These are phyloP conservation scores for Macaria notata DNA, from an alignment of 2,888 invertebrate genomes.

Conservation along the genomic window DNA sequence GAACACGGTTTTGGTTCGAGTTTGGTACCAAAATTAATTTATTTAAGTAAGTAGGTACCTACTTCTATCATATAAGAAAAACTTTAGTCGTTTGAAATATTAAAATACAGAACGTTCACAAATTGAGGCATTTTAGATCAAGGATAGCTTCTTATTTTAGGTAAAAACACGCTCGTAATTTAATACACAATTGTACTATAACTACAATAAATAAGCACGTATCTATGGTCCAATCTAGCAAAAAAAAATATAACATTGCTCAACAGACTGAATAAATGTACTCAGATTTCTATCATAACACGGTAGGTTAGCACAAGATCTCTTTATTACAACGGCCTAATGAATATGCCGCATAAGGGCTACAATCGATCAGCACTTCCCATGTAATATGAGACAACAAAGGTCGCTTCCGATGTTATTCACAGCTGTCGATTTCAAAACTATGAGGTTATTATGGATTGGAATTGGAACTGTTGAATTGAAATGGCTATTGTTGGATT, in stretches of 20 bases:
- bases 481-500: conserved; percentile 11
- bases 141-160: conserved; percentile 31
- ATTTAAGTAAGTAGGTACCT: no score
- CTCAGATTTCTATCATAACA: conserved; percentile 22
- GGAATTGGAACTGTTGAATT: conserved; percentile 9
- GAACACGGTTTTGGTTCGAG: no score
- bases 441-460: conserved; percentile 26
- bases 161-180: conserved; percentile 27
- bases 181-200: conserved; percentile 27
- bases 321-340: conserved; percentile 2
- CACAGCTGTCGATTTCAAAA: conserved; percentile 56
- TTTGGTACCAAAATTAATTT: no score
- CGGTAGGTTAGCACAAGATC: conserved; percentile 7
- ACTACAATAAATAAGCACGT: conserved; percentile 21
- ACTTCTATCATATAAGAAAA: no score
- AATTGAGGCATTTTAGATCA: conserved; percentile 36
- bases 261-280: conserved; percentile 45
- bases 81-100: no score
- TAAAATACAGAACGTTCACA: neutral
- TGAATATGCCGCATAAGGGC: neutral
- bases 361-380: conserved; percentile 13
- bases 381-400: conserved; percentile 62
- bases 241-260: conserved; percentile 47
- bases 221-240: conserved; percentile 42
- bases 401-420: conserved; percentile 58